These are phyloP conservation scores for Eupithecia vulgata DNA, from an alignment of 2,888 invertebrate genomes.

Conservation along the genomic window DNA sequence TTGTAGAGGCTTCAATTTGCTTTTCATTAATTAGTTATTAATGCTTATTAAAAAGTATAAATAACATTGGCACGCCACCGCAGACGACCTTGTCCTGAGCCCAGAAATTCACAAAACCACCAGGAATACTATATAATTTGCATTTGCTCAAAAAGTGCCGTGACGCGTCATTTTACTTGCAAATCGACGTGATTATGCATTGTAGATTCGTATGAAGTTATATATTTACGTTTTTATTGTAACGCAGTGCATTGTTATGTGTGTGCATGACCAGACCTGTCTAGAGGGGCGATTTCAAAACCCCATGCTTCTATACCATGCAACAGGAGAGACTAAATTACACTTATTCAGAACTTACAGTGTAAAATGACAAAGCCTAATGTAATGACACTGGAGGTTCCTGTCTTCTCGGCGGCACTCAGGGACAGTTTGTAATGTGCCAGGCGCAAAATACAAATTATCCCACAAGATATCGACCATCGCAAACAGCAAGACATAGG, in stretches of 20 bases:
- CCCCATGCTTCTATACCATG: neutral
- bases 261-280: slow-evolving; percentile 61
- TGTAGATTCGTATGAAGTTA: slow-evolving; percentile 69
- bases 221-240: slow-evolving; percentile 77
- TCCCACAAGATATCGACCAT: neutral
- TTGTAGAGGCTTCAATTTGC: neutral
- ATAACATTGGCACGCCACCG: slow-evolving; percentile 45
- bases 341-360: neutral
- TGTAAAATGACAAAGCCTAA: neutral
- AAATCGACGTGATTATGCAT: slow-evolving; percentile 79
- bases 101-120: slow-evolving; percentile 48
- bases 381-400: neutral
- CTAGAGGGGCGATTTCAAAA: neutral
- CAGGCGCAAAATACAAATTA: neutral
- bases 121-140: slow-evolving; percentile 62
- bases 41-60: neutral
- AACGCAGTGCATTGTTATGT: slow-evolving; percentile 71
- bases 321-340: neutral
- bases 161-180: slow-evolving; percentile 78
- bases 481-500: neutral
- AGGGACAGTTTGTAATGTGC: neutral
- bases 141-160: slow-evolving; percentile 74
- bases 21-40: neutral
- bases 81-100: slow-evolving; percentile 67
- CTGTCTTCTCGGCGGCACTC: neutral